These are phyloP conservation scores for Nerophis lumbriciformis DNA, from an alignment of 2,113 vertebrate species.

Conservation along the genomic window DNA sequence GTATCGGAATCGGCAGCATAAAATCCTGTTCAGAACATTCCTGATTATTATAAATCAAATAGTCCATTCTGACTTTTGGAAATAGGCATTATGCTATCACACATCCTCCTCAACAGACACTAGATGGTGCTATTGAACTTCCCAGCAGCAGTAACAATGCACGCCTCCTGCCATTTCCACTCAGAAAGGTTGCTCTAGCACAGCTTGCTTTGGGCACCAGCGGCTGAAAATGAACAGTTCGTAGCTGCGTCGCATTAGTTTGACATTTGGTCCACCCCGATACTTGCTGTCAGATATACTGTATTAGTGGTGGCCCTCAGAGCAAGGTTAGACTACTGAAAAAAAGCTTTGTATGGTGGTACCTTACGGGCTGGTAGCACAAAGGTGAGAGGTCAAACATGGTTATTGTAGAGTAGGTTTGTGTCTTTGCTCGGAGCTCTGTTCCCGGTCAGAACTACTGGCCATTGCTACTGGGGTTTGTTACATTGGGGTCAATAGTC, in stretches of 20 bases:
- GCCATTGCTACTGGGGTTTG: slow-evolving; percentile 36
- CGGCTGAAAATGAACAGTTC: slow-evolving; percentile 59
- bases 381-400: slow-evolving; percentile 61
- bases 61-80: neutral
- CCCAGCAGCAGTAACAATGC: slow-evolving; percentile 27
- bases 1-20: no score
- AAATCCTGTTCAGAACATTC: no score
- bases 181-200: slow-evolving; percentile 13
- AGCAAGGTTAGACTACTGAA: slow-evolving; percentile 63
- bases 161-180: slow-evolving; percentile 43
- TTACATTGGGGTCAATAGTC: slow-evolving; percentile 58
- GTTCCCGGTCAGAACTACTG: slow-evolving; percentile 35
- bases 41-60: no score
- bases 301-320: slow-evolving; percentile 51
- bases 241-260: slow-evolving; percentile 53
- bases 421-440: slow-evolving; percentile 55
- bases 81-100: neutral
- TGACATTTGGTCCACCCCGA: slow-evolving; percentile 63
- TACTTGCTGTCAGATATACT: slow-evolving; percentile 48
- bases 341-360: slow-evolving; percentile 46
- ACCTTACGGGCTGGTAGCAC: slow-evolving; percentile 48
- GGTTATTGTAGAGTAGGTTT: slow-evolving; percentile 40
- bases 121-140: slow-evolving; percentile 45
- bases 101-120: slow-evolving; percentile 19
- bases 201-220: slow-evolving; percentile 42